Evolutionary conservation across 2,888 invertebrate species (phyloP), one percentile per base, ranked within the genome.

Genomic region (Chymomyza amoena): DNA sequence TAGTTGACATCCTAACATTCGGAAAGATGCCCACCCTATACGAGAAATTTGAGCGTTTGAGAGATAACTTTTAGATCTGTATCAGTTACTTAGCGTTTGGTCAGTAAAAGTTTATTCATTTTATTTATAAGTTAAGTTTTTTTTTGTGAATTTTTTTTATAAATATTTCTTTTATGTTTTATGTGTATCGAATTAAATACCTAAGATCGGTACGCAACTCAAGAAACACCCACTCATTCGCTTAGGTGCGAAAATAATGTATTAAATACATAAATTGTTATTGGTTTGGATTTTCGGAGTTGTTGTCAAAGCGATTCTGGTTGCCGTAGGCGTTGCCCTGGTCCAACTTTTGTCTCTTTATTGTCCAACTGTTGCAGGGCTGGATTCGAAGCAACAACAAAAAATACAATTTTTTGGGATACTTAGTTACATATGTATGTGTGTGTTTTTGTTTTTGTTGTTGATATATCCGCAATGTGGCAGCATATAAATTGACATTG

Each of bases 401-500:
- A 45, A 45, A 45, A 2, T 45, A 13, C 39, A 45, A 1, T 45
- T 45, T 45, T 81, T 79, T 61, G 54, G 39, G 39, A 45, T 45
- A 45, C 39, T 45, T 45, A 45, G 32, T 52, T 52, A 15, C 52
- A 52, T 63, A 54, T 20, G 6, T 61, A 3, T 16, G 32, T 50
- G 57, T 66, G 61, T 70, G 54, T 87, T 79, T 76, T 68, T 77
- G 61, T 62, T 64, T 75, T 59, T 79, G 76, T 69, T 77, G 84
- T 87, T 87, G 87, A 87, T 87, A 87, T 84, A 84, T 84, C 87
- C 87, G 84, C 85, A 84, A 87, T 87, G 84, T 87, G 87, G 87
- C 84, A 85, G 61, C 50, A 82, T 87, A 85, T 87, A 87, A 87
- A 87, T 84, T 84, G 87, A 80, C 87, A 83, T 83, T 83, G 83